Evolutionary conservation across 2,888 invertebrate genomes (phyloP).

Genomic region (Sphecodes monilicornis): DNA sequence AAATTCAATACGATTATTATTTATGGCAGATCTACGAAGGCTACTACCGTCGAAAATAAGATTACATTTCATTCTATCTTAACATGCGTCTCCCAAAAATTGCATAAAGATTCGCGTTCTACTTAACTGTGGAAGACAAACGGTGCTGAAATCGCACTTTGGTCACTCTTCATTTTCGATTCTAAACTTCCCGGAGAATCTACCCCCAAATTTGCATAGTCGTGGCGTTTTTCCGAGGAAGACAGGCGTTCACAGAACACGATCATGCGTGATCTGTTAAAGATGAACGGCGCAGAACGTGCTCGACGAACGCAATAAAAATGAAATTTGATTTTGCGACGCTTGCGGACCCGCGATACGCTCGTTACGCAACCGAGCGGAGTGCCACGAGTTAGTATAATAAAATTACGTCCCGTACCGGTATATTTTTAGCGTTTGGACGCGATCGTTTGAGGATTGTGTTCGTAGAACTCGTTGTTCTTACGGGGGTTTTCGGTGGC

Average conservation of each 20-base stretch:
- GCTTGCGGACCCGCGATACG: slow-evolving; percentile 34
- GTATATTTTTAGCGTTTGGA: slow-evolving; percentile 10
- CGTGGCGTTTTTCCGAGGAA: background rate
- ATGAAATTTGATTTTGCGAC: slow-evolving; percentile 45
- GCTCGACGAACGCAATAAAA: slow-evolving; percentile 19
- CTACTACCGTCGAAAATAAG: no score
- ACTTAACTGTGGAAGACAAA: no score
- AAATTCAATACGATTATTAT: no score
- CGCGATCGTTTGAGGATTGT: slow-evolving; percentile 10
- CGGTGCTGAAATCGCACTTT: no score
- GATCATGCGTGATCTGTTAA: background rate
- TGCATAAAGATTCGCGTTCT: no score
- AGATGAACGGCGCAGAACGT: background rate
- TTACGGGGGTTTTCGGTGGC: background rate
- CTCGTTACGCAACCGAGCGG: slow-evolving; percentile 31
- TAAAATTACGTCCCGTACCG: slow-evolving; percentile 31
- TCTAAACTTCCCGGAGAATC: background rate
- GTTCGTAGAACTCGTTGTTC: background rate
- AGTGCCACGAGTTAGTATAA: slow-evolving; percentile 3
- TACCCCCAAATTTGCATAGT: background rate
- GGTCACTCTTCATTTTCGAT: background rate
- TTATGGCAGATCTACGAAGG: no score
- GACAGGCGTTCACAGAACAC: background rate
- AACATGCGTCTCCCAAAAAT: no score
- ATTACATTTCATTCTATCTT: no score